Conservation (phyloP, 2,113 vertebrate species). For the Hippocampus guttulatus region DNA sequence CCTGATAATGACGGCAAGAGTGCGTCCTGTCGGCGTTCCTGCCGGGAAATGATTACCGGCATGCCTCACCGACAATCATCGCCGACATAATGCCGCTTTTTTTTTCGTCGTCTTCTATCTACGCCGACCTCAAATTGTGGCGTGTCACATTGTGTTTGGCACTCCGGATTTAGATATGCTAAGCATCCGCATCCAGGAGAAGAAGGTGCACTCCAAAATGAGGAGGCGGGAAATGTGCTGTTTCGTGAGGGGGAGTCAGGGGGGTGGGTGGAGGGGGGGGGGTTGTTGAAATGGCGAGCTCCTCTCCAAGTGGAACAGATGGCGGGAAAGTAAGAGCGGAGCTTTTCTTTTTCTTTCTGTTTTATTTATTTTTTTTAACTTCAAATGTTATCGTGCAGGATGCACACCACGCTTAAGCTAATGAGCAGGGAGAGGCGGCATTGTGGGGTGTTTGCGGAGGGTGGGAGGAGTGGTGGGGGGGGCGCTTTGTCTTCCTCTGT, state of each 20-base stretch:
- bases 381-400: conserved; percentile 13
- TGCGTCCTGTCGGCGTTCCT: background rate
- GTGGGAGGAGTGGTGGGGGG: background rate
- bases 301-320: conserved; percentile 15
- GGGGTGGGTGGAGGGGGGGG: background rate
- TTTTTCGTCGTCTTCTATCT: background rate
- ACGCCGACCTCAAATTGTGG: conserved; percentile 1
- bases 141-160: conserved; percentile 10
- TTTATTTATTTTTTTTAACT: background rate
- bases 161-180: conserved; percentile 9
- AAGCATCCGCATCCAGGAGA: background rate
- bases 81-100: background rate
- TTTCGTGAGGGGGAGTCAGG: background rate
- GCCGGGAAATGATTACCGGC: conserved; percentile 2
- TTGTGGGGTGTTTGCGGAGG: background rate
- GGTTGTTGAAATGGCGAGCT: conserved; percentile 6
- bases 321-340: conserved; percentile 6
- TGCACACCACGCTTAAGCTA: conserved; percentile 13
- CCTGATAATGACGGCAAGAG: background rate
- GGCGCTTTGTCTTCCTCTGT: conserved; percentile 7
- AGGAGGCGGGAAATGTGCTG: conserved; percentile 3
- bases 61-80: background rate
- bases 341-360: background rate
- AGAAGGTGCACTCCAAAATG: conserved; percentile 7
- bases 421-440: background rate